phyloP scores from a whole-genome alignment of 2,113 vertebrate genomes.

The Solenodon paradoxus region DNA sequence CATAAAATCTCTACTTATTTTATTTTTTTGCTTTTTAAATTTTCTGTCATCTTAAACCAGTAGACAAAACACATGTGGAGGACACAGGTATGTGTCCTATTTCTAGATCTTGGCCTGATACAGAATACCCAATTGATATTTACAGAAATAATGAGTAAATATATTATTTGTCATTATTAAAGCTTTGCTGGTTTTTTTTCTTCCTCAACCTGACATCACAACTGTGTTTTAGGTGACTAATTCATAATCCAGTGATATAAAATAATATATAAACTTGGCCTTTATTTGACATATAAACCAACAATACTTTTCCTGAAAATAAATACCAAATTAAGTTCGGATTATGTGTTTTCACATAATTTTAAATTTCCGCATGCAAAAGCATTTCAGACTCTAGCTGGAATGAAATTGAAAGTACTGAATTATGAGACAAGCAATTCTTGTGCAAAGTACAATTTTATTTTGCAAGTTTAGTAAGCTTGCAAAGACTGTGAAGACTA shows the following conservation, averaged over 20 bases:
- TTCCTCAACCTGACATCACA: background rate
- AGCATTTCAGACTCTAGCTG: conserved; percentile 22
- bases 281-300: background rate
- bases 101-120: background rate
- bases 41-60: background rate
- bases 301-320: background rate
- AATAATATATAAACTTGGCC: background rate
- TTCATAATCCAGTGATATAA: background rate
- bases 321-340: background rate
- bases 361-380: background rate
- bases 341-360: background rate
- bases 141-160: background rate
- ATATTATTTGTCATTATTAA: background rate
- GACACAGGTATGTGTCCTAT: background rate
- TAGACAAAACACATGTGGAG: background rate
- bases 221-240: background rate
- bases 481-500: conserved; percentile 6
- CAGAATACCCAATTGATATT: background rate
- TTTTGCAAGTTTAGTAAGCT: conserved; percentile 39
- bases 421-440: conserved; percentile 39
- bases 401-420: background rate
- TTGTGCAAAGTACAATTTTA: conserved; percentile 18
- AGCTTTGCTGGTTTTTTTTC: background rate
- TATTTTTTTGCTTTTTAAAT: background rate
- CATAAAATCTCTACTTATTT: background rate